Evolutionary conservation across 2,888 invertebrate species (phyloP).

Genomic region (Sphecodes monilicornis): DNA sequence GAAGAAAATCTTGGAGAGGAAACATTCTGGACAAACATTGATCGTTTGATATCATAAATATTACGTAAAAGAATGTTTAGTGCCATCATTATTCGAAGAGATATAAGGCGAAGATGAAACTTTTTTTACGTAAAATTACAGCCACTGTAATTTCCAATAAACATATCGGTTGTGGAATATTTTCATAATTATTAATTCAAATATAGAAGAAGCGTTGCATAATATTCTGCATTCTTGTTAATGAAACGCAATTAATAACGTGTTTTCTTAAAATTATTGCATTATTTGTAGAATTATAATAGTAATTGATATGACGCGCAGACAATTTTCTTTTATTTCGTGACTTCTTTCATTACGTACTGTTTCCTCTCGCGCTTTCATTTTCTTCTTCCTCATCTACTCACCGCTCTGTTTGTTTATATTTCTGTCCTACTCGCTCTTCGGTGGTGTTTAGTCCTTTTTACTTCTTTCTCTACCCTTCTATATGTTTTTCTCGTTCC

Average conservation of each 20-base stretch:
- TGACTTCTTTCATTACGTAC: constrained; percentile 53
- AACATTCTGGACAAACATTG: too few relatives aligned
- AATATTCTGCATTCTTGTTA: not conserved
- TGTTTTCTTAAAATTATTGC: not conserved
- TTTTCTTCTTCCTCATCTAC: constrained; percentile 37
- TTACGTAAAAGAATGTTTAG: too few relatives aligned
- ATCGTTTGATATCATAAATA: too few relatives aligned
- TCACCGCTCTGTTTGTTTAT: constrained; percentile 31
- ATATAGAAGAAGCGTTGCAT: not conserved
- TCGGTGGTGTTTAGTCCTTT: not conserved
- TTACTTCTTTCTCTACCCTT: not conserved
- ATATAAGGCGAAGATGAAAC: not conserved
- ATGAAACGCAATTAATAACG: not conserved
- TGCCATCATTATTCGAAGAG: too few relatives aligned
- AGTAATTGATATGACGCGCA: constrained; percentile 21
- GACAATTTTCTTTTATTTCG: constrained; percentile 51
- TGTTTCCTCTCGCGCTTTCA: constrained; percentile 49
- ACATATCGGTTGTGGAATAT: not conserved
- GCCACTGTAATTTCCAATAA: not conserved
- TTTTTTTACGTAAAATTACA: not conserved
- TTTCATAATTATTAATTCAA: not conserved
- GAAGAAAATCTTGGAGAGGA: too few relatives aligned
- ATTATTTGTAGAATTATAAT: not conserved
- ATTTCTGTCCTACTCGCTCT: constrained; percentile 9
- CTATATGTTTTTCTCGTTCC: constrained; percentile 26